Evolutionary conservation across 1,140 invertebrate genomes (phyloP).

Genomic region (Callitettix versicolor): DNA sequence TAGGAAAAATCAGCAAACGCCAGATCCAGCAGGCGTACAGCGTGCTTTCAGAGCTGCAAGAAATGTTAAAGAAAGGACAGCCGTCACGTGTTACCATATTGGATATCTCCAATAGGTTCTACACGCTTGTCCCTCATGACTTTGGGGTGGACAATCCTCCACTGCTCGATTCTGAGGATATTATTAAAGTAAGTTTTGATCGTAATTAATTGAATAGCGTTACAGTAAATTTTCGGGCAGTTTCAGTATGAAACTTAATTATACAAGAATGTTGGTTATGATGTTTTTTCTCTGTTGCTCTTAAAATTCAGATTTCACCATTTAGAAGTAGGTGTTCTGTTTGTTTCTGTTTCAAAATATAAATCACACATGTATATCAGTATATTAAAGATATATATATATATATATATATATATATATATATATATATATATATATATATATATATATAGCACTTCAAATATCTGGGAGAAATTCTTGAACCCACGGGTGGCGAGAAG

Average conservation of each 20-base stretch:
- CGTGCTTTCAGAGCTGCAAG: conserved; percentile 68
- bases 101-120: conserved; percentile 85
- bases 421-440: too few species aligned
- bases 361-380: too few species aligned
- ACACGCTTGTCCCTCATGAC: conserved; percentile 88
- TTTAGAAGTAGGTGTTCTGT: too few species aligned
- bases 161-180: conserved; percentile 60
- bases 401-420: too few species aligned
- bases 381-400: too few species aligned
- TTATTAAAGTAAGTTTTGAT: conserved; percentile 60
- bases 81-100: conserved; percentile 47
- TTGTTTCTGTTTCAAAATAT: too few species aligned
- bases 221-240: background rate
- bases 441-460: too few species aligned
- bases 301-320: too few species aligned
- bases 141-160: conserved; percentile 80
- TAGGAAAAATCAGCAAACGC: conserved; percentile 87
- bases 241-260: background rate
- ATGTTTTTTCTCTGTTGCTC: background rate
- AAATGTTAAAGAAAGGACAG: conserved; percentile 43
- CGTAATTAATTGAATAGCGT: conserved; percentile 9
- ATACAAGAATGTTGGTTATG: background rate
- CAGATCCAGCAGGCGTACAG: conserved; percentile 81
- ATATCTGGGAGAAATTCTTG: too few species aligned
- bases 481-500: too few species aligned